Evolutionary conservation across 2,888 invertebrate genomes (phyloP).

Genomic region (Nebria brevicollis): DNA sequence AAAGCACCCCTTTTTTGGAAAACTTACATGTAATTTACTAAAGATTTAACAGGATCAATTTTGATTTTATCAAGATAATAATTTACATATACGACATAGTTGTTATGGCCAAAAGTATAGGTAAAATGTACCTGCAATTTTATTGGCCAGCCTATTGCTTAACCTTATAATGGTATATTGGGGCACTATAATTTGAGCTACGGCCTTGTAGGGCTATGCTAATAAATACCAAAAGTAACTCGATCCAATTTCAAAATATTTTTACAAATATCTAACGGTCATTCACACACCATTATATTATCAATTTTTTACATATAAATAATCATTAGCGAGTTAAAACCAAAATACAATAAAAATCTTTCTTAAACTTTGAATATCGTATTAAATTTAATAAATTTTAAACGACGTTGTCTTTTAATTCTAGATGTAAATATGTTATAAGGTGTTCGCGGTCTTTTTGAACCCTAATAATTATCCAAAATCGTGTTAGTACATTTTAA

Average conservation of each 20-base stretch:
- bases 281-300: background rate
- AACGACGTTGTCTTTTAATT: background rate
- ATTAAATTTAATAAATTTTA: no score
- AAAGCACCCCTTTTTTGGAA: background rate
- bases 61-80: slow-evolving; percentile 18
- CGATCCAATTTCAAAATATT: slow-evolving; percentile 15
- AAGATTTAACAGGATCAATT: background rate
- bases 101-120: background rate
- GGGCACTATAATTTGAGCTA: background rate
- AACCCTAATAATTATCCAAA: background rate
- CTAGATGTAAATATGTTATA: background rate
- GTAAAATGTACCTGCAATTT: background rate
- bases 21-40: background rate
- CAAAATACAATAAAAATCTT: no score
- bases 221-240: slow-evolving; percentile 11
- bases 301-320: no score
- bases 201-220: background rate
- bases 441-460: background rate
- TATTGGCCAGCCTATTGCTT: slow-evolving; percentile 7
- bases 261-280: slow-evolving; percentile 2
- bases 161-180: slow-evolving; percentile 3
- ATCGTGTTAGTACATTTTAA: background rate
- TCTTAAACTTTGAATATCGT: no score
- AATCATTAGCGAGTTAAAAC: no score
- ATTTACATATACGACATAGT: slow-evolving; percentile 5